phyloP scores from a whole-genome alignment of 2,888 invertebrate genomes.

The Hirtodrosophila trivittata region DNA sequence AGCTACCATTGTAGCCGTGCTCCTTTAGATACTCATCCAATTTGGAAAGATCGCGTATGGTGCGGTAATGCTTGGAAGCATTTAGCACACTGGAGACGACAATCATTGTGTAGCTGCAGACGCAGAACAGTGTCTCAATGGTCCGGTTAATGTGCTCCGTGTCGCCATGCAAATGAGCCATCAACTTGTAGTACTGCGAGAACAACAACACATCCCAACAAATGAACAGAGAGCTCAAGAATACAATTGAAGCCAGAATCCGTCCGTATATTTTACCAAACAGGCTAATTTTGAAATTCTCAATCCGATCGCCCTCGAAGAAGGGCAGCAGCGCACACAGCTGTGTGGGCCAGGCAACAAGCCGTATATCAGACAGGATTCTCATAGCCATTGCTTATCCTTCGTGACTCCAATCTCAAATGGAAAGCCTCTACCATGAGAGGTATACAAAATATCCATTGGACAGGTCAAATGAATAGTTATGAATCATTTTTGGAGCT shows the following conservation, averaged over 20 bases:
- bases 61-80: conserved; percentile 59
- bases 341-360: conserved; percentile 48
- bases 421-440: not conserved
- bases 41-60: conserved; percentile 64
- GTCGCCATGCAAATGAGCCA: conserved; percentile 59
- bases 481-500: conserved; percentile 4
- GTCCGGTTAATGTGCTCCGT: conserved; percentile 77
- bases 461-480: not conserved
- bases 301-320: conserved; percentile 38
- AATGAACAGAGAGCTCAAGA: conserved; percentile 38
- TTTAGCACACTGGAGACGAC: conserved; percentile 63
- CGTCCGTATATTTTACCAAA: conserved; percentile 56
- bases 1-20: conserved; percentile 51
- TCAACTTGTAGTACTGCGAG: conserved; percentile 57
- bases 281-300: conserved; percentile 42
- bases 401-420: not conserved
- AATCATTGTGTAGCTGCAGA: conserved; percentile 72
- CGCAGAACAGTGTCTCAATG: conserved; percentile 75
- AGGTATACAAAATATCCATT: not conserved
- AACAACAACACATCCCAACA: conserved; percentile 59
- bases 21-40: conserved; percentile 65
- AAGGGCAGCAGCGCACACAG: conserved; percentile 65
- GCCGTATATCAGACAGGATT: conserved; percentile 58
- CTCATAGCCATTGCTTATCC: conserved; percentile 50
- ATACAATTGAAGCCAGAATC: conserved; percentile 35